phyloP scores from a whole-genome alignment of 92 coral and sea anemone species.

The Montipora capitata region DNA sequence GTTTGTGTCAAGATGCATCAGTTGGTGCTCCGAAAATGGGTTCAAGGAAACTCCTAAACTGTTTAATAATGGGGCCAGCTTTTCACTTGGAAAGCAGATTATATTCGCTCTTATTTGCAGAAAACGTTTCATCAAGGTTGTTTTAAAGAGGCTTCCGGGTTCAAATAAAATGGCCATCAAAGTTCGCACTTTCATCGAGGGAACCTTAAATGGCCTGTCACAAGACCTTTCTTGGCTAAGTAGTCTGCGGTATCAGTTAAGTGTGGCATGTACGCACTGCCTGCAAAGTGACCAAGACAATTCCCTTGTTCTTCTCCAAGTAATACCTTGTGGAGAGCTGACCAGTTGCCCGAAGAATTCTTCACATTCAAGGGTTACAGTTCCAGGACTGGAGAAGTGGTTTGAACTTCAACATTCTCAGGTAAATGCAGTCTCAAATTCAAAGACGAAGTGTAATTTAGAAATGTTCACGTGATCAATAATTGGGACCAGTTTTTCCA shows the following conservation, averaged over 20 bases:
- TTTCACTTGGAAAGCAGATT: slow-evolving; percentile 62
- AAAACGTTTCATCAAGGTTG: slow-evolving; percentile 82
- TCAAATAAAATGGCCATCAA: slow-evolving; percentile 14
- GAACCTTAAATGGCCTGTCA: slow-evolving; percentile 36
- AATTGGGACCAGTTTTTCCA: background rate
- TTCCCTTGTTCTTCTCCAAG: slow-evolving; percentile 57
- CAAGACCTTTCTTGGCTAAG: slow-evolving; percentile 64
- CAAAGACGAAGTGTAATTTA: background rate
- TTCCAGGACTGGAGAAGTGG: slow-evolving; percentile 34
- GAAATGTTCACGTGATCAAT: background rate
- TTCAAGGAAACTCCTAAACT: slow-evolving; percentile 75
- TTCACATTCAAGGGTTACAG: background rate
- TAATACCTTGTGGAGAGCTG: slow-evolving; percentile 24
- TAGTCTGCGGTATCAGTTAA: slow-evolving; percentile 45
- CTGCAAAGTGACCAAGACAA: slow-evolving; percentile 45
- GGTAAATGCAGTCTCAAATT: background rate
- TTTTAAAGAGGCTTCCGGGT: slow-evolving; percentile 12
- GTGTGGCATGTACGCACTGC: slow-evolving; percentile 69
- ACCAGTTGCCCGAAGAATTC: slow-evolving; percentile 55
- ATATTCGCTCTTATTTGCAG: slow-evolving; percentile 67
- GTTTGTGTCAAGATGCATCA: slow-evolving; percentile 72
- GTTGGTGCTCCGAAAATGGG: slow-evolving; percentile 75
- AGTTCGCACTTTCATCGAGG: slow-evolving; percentile 49
- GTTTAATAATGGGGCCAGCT: slow-evolving; percentile 76
- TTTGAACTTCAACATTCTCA: background rate